Percentiles rank a stretch among this genome's conserved stretches.
Evolutionary conservation across 2,888 invertebrate species (phyloP).

Genomic region (Ophioninae sp.): DNA sequence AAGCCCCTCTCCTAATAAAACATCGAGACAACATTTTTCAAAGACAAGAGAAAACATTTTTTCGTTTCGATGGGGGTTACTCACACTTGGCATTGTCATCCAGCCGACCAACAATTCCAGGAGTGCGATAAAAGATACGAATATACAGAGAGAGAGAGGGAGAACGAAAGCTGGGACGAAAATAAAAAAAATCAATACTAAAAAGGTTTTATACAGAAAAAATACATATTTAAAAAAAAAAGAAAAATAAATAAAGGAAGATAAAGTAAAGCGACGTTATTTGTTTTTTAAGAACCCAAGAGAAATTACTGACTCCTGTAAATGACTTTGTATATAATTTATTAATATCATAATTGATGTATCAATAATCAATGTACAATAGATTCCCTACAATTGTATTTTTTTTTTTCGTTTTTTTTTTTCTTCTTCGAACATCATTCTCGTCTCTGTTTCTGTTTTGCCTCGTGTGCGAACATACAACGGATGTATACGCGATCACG

Average conservation of each 20-base stretch:
- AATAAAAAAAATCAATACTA: conserved; percentile 51
- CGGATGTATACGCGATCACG: conserved; percentile 45
- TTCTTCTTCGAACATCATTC: conserved; percentile 59
- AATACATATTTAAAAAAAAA: conserved; percentile 31
- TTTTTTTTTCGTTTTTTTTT: conserved; percentile 66
- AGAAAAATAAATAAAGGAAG: conserved; percentile 11
- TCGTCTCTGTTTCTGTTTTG: conserved; percentile 47
- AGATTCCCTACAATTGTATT: conserved; percentile 79
- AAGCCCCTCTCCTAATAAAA: conserved; percentile 51
- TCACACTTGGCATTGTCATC: conserved; percentile 79
- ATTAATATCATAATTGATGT: conserved; percentile 79
- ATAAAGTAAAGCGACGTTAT: conserved; percentile 22
- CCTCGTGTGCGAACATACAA: conserved; percentile 41
- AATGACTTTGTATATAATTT: conserved; percentile 80
- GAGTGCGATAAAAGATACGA: conserved; percentile 78
- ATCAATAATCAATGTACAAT: conserved; percentile 81
- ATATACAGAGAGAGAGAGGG: conserved; percentile 64
- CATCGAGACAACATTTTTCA: conserved; percentile 58
- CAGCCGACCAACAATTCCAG: conserved; percentile 81
- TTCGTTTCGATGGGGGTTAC: conserved; percentile 75
- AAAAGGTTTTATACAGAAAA: conserved; percentile 26
- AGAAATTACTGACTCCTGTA: conserved; percentile 71
- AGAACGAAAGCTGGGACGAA: conserved; percentile 41
- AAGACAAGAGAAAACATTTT: conserved; percentile 50
- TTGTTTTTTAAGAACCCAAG: conserved; percentile 41